Conservation (phyloP, 2,113 vertebrate genomes). For the Cavia porcellus region DNA sequence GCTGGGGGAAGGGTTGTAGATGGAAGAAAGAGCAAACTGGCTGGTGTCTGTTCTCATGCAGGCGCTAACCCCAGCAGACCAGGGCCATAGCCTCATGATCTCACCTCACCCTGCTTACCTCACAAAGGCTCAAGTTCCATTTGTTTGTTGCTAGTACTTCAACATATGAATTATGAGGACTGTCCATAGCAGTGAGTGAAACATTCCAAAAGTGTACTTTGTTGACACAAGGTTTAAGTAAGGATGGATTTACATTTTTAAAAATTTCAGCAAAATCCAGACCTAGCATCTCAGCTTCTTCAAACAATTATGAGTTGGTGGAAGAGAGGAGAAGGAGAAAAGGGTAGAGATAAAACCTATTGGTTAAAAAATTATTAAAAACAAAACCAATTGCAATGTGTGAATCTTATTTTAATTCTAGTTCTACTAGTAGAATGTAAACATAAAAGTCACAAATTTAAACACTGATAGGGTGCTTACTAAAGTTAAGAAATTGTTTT, state of each 20-base stretch:
- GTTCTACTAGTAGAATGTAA: neutral
- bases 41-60: neutral
- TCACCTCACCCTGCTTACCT: neutral
- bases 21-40: neutral
- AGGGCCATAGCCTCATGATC: neutral
- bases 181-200: neutral
- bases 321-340: too few relatives aligned
- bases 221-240: neutral
- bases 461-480: neutral
- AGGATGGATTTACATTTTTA: neutral
- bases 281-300: neutral
- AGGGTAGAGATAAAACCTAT: neutral
- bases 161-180: neutral
- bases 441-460: constrained; percentile 32
- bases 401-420: neutral
- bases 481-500: constrained; percentile 39
- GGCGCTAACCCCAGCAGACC: neutral
- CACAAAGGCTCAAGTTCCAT: neutral
- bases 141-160: neutral
- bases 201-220: neutral
- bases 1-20: neutral
- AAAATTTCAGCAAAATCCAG: neutral
- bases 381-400: neutral
- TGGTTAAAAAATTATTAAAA: neutral
- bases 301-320: neutral